Evolutionary conservation across 1,140 invertebrate species (phyloP), one percentile per base, ranked within the genome.

Genomic region (Orussus abietinus): DNA sequence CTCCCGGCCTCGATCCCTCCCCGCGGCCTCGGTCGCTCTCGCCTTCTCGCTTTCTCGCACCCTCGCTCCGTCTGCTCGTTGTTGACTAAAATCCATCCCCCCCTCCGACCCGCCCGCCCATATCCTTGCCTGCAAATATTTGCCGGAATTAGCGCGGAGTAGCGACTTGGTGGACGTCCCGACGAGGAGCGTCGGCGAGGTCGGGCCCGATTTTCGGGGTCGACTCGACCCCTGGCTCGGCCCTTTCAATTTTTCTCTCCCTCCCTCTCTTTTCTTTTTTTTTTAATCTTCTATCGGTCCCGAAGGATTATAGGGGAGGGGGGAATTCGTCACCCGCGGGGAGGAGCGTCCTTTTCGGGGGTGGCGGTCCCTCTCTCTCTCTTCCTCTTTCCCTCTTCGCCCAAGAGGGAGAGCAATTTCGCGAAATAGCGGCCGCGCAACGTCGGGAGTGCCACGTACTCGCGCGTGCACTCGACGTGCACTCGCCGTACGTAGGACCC

Each of bases 81-180:
- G 45, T 50, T 55, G 47, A 41, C 55, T 48, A 49, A 47, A 57
- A 57, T 57, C 49, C 53, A 35, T 25, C n/a, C n/a, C n/a, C n/a
- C n/a, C n/a, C n/a, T n/a, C n/a, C 48, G n/a, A n/a, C 47, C 38
- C 20, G 55, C 54, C 52, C 39, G 28, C 31, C 7, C 48, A 58
- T 50, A 47, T 57, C 38, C 46, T 51, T 51, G 47, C 54, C 46
- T 41, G 57, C 59, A 67, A 67, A 67, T 65, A 67, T 67, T 67
- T 67, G 61, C 57, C 47, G 53, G 54, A 65, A 65, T 65, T 65
- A 61, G 54, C 57, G 51, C 44, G 50, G n/a, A n/a, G n/a, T n/a
- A n/a, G n/a, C n/a, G n/a, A n/a, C n/a, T n/a, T n/a, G n/a, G n/a
- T n/a, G n/a, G n/a, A n/a, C n/a, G n/a, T n/a, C n/a, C n/a, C 28